Conservation (phyloP, 2,888 invertebrate species). For the Dexiosoma caninum region DNA sequence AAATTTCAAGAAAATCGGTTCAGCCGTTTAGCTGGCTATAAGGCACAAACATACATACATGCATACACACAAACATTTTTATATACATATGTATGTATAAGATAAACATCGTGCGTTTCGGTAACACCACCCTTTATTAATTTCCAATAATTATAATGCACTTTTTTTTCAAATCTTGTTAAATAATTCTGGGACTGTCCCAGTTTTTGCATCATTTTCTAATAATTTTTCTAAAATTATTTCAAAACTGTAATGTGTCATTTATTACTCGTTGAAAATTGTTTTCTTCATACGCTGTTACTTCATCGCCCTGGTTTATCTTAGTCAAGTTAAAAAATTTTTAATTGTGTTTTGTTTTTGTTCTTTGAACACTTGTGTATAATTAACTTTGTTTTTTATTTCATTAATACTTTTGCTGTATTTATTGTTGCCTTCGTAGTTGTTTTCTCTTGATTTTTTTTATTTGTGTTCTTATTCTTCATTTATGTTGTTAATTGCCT, state of each 20-base stretch:
- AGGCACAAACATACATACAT: no score
- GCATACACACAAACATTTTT: no score
- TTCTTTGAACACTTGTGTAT: conserved; percentile 56
- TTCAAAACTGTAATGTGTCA: conserved; percentile 20
- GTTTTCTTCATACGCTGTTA: conserved; percentile 7
- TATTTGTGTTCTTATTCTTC: conserved; percentile 22
- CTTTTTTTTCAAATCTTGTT: no score
- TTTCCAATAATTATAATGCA: no score
- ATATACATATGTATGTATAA: no score
- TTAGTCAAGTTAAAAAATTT: conserved; percentile 49
- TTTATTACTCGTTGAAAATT: no score
- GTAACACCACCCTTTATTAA: no score
- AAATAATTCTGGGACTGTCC: no score
- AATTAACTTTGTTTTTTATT: conserved; percentile 40
- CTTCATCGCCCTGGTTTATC: conserved; percentile 31
- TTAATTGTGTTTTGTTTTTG: conserved; percentile 1
- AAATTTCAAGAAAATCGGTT: no score
- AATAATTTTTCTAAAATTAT: not conserved
- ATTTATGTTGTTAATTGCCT: conserved; percentile 55
- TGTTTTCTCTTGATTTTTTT: not conserved
- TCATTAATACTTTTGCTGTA: no score
- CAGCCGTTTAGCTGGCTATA: no score
- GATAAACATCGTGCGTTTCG: no score
- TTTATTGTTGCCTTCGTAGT: conserved; percentile 7
- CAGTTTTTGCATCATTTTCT: not conserved